Conservation (phyloP, 2,113 vertebrate genomes). For the Myiopsitta monachus region DNA sequence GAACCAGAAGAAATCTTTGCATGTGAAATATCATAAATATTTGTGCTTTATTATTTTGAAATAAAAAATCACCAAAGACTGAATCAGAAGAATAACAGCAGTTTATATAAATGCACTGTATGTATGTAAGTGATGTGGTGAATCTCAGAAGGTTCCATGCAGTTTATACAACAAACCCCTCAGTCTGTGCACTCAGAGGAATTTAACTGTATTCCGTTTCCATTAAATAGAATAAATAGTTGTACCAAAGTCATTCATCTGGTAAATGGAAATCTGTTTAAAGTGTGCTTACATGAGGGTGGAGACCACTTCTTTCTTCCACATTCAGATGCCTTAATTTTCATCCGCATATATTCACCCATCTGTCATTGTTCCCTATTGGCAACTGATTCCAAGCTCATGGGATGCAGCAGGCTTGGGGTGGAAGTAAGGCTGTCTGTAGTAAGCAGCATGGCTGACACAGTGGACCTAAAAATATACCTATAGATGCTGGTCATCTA, state of each 20-base stretch:
- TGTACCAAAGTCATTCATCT: neutral
- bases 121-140: neutral
- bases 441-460: neutral
- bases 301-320: neutral
- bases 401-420: neutral
- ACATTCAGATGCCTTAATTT: neutral
- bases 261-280: neutral
- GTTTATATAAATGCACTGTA: neutral
- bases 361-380: neutral
- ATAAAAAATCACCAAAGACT: neutral
- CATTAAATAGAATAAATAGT: neutral
- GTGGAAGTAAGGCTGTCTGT: neutral
- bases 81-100: neutral
- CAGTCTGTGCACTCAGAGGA: neutral
- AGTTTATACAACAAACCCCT: neutral
- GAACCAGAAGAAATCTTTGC: neutral
- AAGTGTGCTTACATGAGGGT: neutral
- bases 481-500: neutral
- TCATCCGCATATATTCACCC: neutral
- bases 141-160: neutral
- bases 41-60: neutral
- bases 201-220: neutral
- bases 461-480: neutral
- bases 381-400: neutral
- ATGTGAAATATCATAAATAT: neutral